Evolutionary conservation across 2,113 vertebrate genomes (phyloP), one percentile per base, ranked within the genome.

Genomic region (Seriola aureovittata): DNA sequence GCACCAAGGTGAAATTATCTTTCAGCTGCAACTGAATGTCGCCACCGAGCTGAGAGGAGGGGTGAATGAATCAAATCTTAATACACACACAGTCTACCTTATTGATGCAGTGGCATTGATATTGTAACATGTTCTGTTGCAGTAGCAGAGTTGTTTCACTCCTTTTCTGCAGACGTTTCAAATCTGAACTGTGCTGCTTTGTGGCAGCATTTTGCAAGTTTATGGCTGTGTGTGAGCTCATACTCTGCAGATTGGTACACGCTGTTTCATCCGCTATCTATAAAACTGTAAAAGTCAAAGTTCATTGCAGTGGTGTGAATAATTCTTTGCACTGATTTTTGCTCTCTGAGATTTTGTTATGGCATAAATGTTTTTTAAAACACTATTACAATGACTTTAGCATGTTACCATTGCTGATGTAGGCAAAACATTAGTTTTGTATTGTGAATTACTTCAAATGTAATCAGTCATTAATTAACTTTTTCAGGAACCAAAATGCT

Each of bases 401-500:
- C 2, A n/a, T 54, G 21, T 4, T 23, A 23, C 4, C 8, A 23
- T 14, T 58, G 55, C 12, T 29, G 55, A 58, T 58, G 8, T 58
- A 10, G n/a, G 10, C 10, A 58, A 58, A 25, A 57, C 23, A 29
- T 11, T 13, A 5, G 4, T 11, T 4, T 16, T 29, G 25, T 34
- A 62, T 62, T 62, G 29, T 50, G 13, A 32, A 4, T 50, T 58
- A 19, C n/a, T 1, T 21, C 54, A 10, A 75, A 40, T 25, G 17
- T 73, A 12, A 62, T 34, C 1, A 2, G 11, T 64, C 70, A 9
- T 46, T 71, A 3, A 74, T 70, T 4, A 23, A 46, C 1, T 8
- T 66, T 69, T 52, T 46, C 84, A 99, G 97, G 95, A 97, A 62
- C 93, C 91, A 36, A 95, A 96, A 0, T 95, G 96, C 75, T 46